Evolutionary conservation across 2,113 vertebrate genomes (phyloP).

Genomic region (Puffinus mauretanicus): DNA sequence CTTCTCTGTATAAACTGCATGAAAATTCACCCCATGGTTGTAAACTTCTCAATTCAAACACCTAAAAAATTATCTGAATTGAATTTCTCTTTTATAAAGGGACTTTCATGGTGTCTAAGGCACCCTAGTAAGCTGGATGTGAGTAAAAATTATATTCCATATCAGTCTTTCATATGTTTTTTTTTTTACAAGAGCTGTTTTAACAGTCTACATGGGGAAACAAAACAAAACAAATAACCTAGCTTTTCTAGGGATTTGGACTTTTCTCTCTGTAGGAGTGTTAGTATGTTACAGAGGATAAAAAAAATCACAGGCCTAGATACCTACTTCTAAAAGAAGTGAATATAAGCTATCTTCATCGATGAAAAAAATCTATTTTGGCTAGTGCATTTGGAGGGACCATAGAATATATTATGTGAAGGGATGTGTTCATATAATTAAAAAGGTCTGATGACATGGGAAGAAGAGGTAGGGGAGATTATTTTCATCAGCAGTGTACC

Average conservation of each 20-base stretch:
- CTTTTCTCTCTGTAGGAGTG: background rate
- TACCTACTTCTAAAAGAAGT: background rate
- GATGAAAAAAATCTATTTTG: background rate
- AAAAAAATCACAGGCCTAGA: background rate
- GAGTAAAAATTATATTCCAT: background rate
- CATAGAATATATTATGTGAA: background rate
- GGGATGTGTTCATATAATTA: background rate
- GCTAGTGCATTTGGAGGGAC: background rate
- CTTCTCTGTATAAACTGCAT: background rate
- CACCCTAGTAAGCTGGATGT: background rate
- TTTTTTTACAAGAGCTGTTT: background rate
- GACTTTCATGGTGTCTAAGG: background rate
- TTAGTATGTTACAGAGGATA: background rate
- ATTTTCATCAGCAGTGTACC: background rate
- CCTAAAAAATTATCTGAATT: background rate
- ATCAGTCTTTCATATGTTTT: background rate
- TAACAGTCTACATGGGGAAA: background rate
- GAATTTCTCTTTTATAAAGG: background rate
- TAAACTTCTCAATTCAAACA: background rate
- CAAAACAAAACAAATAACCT: too few species aligned
- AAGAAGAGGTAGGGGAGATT: background rate
- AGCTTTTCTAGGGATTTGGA: background rate
- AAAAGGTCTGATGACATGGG: background rate
- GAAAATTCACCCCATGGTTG: rapidly evolving
- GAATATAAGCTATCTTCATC: background rate